Conservation (phyloP, 1,140 invertebrate species). For the Penaeus japonicus region DNA sequence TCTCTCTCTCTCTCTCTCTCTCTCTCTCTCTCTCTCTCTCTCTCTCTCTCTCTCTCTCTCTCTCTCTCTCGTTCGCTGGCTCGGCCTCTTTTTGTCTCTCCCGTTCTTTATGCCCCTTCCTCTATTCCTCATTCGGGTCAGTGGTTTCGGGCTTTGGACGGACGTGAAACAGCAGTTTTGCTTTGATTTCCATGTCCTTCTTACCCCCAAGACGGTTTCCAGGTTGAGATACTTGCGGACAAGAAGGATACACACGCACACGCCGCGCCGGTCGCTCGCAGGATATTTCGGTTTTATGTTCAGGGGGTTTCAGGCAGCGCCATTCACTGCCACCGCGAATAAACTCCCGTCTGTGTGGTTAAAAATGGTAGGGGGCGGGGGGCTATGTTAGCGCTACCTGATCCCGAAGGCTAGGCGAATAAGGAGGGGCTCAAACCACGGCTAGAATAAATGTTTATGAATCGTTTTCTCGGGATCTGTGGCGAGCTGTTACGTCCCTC, state of each 20-base stretch:
- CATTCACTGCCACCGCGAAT: neutral
- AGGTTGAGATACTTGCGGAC: neutral
- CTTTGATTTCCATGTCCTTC: constrained; percentile 7
- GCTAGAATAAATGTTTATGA: too few species aligned
- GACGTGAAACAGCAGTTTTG: neutral
- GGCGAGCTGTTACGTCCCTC: neutral
- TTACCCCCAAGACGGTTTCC: constrained; percentile 1
- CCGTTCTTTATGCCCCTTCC: neutral
- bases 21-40: neutral
- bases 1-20: neutral
- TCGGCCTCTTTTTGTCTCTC: neutral
- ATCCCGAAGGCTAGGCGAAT: too few species aligned
- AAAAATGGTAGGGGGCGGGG: neutral
- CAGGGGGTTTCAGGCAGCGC: too few species aligned
- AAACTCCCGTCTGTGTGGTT: neutral
- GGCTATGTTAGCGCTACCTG: too few species aligned
- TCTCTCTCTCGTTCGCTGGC: neutral
- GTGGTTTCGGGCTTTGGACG: neutral
- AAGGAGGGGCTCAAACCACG: too few species aligned
- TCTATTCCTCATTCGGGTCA: neutral
- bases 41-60: neutral
- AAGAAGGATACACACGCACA: neutral
- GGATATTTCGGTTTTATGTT: neutral
- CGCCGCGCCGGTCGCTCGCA: neutral
- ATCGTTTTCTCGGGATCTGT: too few species aligned